These are phyloP conservation scores for Azemiops feae DNA, from an alignment of 2,113 vertebrate genomes.

Conservation along the genomic window DNA sequence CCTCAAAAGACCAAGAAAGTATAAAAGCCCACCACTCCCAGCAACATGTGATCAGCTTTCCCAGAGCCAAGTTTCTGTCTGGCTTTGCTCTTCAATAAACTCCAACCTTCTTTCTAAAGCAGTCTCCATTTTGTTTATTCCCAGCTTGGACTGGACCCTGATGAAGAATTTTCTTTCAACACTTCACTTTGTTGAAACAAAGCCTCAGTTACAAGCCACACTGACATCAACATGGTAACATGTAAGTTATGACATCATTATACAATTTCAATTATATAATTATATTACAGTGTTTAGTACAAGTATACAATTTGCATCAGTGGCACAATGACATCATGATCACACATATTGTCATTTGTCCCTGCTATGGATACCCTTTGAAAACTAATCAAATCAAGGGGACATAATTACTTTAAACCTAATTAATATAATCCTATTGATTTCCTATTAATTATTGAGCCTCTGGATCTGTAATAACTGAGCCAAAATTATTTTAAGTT, in stretches of 20 bases:
- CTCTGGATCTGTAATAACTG: neutral
- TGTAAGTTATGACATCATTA: neutral
- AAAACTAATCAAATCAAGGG: neutral
- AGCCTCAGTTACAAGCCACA: neutral
- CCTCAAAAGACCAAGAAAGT: no score
- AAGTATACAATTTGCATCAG: neutral
- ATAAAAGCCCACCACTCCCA: no score
- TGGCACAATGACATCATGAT: neutral
- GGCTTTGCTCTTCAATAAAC: no score
- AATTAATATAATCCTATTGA: neutral
- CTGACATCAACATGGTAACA: neutral
- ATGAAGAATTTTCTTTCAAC: neutral
- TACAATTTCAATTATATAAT: neutral
- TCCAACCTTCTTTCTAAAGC: no score
- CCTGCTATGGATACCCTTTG: neutral
- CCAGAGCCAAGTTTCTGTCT: no score
- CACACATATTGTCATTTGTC: neutral
- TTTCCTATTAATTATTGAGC: neutral
- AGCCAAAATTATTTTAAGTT: neutral
- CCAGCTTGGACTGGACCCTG: no score
- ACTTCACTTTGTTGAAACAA: neutral
- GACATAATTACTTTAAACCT: neutral
- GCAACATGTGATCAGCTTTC: no score
- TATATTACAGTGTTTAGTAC: neutral
- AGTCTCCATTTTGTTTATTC: no score